A percentile compares a stretch with the other conserved stretches of the same genome.
These are phyloP conservation scores for Altica lythri DNA, from an alignment of 2,888 invertebrate species.

Conservation along the genomic window DNA sequence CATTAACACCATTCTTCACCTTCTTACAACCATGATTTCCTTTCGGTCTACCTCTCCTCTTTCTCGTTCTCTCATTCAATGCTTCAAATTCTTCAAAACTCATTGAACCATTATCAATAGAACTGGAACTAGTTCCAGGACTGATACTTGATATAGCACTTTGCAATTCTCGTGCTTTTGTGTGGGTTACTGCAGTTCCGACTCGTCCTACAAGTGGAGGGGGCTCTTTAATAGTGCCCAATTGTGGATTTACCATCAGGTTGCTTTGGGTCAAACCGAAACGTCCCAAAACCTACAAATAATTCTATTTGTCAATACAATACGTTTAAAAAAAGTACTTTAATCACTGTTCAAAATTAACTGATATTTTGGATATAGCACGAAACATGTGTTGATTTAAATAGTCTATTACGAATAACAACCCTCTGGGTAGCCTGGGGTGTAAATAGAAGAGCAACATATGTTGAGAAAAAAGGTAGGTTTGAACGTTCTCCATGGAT, in stretches of 20 bases:
- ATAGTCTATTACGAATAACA: neutral
- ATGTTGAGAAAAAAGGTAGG: too few species aligned
- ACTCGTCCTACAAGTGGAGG: constrained; percentile 34
- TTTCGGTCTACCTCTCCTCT: constrained; percentile 44
- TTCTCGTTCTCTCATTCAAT: constrained; percentile 28
- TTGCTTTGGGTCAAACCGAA: constrained; percentile 54
- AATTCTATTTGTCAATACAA: neutral
- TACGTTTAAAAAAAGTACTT: neutral
- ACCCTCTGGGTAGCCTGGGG: neutral
- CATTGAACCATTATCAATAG: constrained; percentile 9
- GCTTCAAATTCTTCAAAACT: constrained; percentile 31
- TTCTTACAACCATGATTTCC: constrained; percentile 36
- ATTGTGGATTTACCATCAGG: constrained; percentile 57
- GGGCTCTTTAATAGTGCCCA: constrained; percentile 50
- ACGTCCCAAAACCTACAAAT: constrained; percentile 52
- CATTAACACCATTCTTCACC: neutral
- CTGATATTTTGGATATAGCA: neutral
- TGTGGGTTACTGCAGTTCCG: constrained; percentile 27
- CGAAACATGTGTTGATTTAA: neutral
- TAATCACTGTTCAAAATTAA: neutral
- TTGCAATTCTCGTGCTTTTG: constrained; percentile 41
- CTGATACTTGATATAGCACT: constrained; percentile 46
- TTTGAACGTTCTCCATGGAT: too few species aligned
- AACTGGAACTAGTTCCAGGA: constrained; percentile 4
- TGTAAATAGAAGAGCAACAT: neutral